phyloP scores from a whole-genome alignment of 2,797 vertebrate genomes.

The Eurystomus glaucurus region DNA sequence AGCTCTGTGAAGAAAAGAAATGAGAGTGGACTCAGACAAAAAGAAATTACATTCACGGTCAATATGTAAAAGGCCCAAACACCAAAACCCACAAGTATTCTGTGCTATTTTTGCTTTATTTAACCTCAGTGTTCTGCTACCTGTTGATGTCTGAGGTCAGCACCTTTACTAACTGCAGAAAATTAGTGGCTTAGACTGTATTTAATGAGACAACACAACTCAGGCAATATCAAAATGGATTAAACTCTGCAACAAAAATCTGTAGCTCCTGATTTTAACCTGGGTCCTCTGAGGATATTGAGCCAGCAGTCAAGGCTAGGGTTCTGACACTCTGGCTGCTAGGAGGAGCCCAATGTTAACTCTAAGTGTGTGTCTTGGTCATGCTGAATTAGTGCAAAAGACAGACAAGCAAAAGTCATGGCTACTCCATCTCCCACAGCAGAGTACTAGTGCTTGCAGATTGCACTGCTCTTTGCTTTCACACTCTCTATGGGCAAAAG shows the following conservation, averaged over 20 bases:
- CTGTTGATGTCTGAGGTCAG: neutral
- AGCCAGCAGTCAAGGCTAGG: neutral
- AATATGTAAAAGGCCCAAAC: neutral
- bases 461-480: neutral
- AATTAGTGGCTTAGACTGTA: neutral
- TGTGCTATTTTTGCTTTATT: neutral
- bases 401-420: neutral
- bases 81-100: neutral
- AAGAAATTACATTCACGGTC: neutral
- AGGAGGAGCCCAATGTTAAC: neutral
- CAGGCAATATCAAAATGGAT: neutral
- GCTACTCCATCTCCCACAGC: neutral
- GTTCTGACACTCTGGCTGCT: neutral
- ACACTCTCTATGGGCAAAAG: fast-evolving
- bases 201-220: neutral
- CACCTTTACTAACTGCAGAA: neutral
- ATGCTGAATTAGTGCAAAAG: neutral
- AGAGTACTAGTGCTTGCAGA: neutral
- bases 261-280: neutral
- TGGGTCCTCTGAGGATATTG: neutral
- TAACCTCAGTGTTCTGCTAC: neutral
- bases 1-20: neutral
- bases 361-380: neutral
- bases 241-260: neutral
- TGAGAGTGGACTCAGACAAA: neutral